phyloP scores from a whole-genome alignment of 2,113 vertebrate genomes.

The Neotoma lepida region DNA sequence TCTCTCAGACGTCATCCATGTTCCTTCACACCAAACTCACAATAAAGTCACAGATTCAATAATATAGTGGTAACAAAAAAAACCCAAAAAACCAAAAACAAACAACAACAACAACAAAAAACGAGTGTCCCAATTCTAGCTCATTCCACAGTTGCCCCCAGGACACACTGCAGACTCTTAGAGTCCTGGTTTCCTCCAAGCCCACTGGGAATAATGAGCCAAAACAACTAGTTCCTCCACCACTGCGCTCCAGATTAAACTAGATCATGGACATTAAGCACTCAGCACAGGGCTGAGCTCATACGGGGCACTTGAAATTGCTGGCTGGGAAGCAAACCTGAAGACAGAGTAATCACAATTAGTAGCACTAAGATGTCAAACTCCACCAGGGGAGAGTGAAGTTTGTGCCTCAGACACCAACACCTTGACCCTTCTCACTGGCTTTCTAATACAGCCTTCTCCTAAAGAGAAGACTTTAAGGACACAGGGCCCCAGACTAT shows the following conservation, averaged over 20 bases:
- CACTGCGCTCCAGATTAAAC: background rate
- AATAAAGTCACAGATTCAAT: background rate
- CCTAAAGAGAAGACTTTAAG: too few relatives aligned
- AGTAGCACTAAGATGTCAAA: background rate
- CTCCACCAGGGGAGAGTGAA: background rate
- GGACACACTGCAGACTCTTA: background rate
- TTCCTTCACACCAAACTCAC: background rate
- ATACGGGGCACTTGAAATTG: background rate
- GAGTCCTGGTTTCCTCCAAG: background rate
- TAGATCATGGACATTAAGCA: background rate
- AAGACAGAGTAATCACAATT: background rate
- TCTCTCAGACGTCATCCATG: background rate
- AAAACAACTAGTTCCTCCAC: constrained; percentile 20
- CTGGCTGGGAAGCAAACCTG: background rate
- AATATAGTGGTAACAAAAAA: background rate
- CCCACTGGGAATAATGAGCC: background rate
- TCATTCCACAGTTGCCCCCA: background rate
- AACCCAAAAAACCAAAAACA: too few relatives aligned
- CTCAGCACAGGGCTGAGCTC: background rate
- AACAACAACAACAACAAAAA: background rate
- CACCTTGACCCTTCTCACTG: background rate
- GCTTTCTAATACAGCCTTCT: background rate
- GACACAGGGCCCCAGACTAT: background rate
- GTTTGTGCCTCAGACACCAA: background rate
- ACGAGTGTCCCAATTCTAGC: background rate